Conservation (phyloP, 2,888 invertebrate species). For the Ophion ellenae region DNA sequence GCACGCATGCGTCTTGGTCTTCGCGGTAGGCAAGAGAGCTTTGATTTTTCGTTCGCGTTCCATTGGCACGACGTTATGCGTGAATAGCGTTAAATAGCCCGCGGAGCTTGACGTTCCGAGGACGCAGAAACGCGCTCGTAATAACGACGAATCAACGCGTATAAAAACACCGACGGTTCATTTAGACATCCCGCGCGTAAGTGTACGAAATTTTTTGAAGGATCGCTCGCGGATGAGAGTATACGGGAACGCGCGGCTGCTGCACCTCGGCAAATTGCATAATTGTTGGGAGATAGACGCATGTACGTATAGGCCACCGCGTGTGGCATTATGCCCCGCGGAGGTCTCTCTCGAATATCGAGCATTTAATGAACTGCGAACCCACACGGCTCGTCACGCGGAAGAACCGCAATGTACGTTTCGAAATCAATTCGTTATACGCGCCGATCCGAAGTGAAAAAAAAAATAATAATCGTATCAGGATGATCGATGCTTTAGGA, state of each 20-base stretch:
- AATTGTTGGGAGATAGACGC: neutral
- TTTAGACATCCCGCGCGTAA: neutral
- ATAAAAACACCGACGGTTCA: neutral
- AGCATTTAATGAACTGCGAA: conserved; percentile 6
- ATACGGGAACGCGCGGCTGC: neutral
- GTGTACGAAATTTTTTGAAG: neutral
- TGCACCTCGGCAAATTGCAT: conserved; percentile 14
- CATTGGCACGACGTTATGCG: neutral
- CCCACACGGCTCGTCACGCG: conserved; percentile 6
- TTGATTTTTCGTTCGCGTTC: conserved; percentile 15
- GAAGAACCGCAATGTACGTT: neutral
- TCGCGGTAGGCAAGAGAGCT: neutral
- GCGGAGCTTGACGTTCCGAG: neutral
- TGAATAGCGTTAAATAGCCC: conserved; percentile 8
- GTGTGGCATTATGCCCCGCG: neutral
- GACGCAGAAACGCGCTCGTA: neutral
- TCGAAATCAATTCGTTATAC: neutral
- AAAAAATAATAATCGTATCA: neutral
- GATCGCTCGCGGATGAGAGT: neutral
- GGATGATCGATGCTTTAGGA: conserved; percentile 9
- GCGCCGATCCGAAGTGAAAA: neutral
- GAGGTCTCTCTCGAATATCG: neutral
- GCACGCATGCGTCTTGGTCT: neutral
- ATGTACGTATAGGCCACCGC: neutral
- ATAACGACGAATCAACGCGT: neutral